Base-by-base conservation (phyloP, 2,113 vertebrate species). In the Camarhynchus parvulus region DNA sequence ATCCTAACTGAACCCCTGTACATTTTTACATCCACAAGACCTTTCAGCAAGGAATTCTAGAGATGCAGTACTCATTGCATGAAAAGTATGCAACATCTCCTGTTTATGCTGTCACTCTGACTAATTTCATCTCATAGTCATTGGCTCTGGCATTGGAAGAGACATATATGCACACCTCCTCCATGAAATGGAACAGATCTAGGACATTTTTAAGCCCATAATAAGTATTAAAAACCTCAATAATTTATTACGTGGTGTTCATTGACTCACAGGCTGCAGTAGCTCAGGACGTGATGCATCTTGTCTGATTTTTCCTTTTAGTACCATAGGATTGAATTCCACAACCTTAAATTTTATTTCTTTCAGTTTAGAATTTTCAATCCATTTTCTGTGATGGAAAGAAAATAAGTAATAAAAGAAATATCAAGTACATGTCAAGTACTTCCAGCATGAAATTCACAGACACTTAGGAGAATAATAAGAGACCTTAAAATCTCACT, bases 241-340 rank as follows among this genome's bases (percentile, higher is more conserved):
- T n/a, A 70, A 39, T n/a, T 47, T 64, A 3, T 66, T 53, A 22
- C 1, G 4, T 10, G 3, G 7, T 15, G 1, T 76, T 63, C 41
- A 61, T 66, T 58, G 92, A 98, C 99, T 99, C 95, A 99, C 99
- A 42, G 99, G 99, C 81, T 99, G 99, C 24, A 99, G 97, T 47
- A 99, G 96, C n/a, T 99, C 99, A 11, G 99, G 99, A 53, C 99
- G 97, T 2, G 99, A 97, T 1, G 99, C 98, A 83, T 99, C 99
- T 27, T 98, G 99, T 94, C 99, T 98, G 89, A 99, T 98, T 97
- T 99, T 99, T 81, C 99, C 99, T 96, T 97, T 98, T 21, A 99
- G 97, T 35, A 99, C 98, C 97, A 98, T 97, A 6, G 99, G 99
- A 92, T 99, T 99, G 96, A 99, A 99, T 92, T 99, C 99, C 89